phyloP scores from a whole-genome alignment of 1,140 invertebrate genomes.

The Drosophila santomea region DNA sequence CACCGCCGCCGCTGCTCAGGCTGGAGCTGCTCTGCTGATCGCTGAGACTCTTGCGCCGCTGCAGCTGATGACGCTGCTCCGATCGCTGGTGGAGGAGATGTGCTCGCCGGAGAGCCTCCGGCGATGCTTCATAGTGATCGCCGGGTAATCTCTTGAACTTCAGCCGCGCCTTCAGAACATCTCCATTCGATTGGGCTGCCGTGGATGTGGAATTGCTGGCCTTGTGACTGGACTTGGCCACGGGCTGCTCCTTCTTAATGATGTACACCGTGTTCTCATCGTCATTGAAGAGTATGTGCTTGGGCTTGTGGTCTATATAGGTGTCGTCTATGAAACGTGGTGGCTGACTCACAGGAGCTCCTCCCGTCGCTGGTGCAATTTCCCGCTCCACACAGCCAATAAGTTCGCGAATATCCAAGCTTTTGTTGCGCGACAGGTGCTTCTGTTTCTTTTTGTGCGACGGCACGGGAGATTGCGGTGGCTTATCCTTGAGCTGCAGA shows the following conservation, averaged over 20 bases:
- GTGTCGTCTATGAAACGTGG: slow-evolving; percentile 79
- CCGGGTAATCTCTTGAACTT: slow-evolving; percentile 74
- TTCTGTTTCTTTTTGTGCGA: slow-evolving; percentile 62
- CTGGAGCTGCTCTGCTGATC: slow-evolving; percentile 68
- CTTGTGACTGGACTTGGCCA: slow-evolving; percentile 55
- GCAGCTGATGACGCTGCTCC: slow-evolving; percentile 63
- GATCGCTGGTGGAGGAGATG: slow-evolving; percentile 62
- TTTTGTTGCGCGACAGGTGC: slow-evolving; percentile 73
- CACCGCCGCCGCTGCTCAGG: slow-evolving; percentile 61
- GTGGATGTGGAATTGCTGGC: slow-evolving; percentile 4
- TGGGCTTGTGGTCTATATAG: slow-evolving; percentile 76
- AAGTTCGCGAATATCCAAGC: slow-evolving; percentile 76
- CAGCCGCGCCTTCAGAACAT: slow-evolving; percentile 68
- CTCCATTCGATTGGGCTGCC: slow-evolving; percentile 23
- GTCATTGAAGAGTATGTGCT: slow-evolving; percentile 82
- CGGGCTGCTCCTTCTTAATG: slow-evolving; percentile 79
- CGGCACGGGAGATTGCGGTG: slow-evolving; percentile 56
- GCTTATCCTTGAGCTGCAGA: slow-evolving; percentile 64
- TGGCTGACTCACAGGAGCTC: slow-evolving; percentile 2
- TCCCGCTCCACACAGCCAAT: slow-evolving; percentile 72
- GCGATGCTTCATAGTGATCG: slow-evolving; percentile 62
- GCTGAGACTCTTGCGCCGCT: slow-evolving; percentile 66
- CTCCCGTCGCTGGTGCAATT: slow-evolving; percentile 21
- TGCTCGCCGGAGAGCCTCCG: slow-evolving; percentile 64
- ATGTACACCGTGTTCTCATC: slow-evolving; percentile 80